Evolutionary conservation across 37 sponge, comb jelly and placozoan genomes (phyloP).

Genomic region (Dysidea cf. avara): DNA sequence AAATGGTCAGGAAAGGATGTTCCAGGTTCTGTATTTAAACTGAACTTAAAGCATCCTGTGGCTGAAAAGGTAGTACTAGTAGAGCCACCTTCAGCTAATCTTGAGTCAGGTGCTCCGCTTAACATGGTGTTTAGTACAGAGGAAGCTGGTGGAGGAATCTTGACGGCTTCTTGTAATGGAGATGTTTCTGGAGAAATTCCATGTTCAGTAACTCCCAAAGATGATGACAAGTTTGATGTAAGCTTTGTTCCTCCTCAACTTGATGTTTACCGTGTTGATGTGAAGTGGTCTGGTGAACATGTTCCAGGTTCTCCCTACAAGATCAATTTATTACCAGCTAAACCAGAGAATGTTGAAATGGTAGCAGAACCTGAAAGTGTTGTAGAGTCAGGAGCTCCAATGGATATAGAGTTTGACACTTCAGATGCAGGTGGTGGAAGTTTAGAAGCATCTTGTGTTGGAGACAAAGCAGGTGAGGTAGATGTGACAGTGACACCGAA

Average conservation of each 20-base stretch:
- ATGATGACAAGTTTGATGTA: conserved; percentile 41
- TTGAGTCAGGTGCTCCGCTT: conserved; percentile 50
- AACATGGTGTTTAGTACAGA: conserved; percentile 40
- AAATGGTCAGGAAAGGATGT: conserved; percentile 37
- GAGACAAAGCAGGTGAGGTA: conserved; percentile 56
- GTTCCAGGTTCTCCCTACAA: conserved; percentile 77
- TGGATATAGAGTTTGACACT: conserved; percentile 49
- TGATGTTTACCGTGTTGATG: conserved; percentile 43
- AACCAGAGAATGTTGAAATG: conserved; percentile 45
- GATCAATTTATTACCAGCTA: conserved; percentile 62
- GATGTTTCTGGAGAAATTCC: conserved; percentile 45
- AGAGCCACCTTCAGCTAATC: conserved; percentile 43
- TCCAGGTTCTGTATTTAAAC: conserved; percentile 57
- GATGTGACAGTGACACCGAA: conserved; percentile 57
- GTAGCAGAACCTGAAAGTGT: conserved; percentile 54
- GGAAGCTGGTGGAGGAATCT: conserved; percentile 32
- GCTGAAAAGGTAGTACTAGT: conserved; percentile 44
- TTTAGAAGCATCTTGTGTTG: conserved; percentile 45
- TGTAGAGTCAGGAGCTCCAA: conserved; percentile 37
- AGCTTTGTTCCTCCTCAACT: conserved; percentile 51
- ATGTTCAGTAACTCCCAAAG: conserved; percentile 17
- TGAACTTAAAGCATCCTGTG: conserved; percentile 30
- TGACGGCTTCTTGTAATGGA: conserved; percentile 54
- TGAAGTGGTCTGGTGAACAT: conserved; percentile 59
- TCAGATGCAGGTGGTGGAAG: conserved; percentile 57